phyloP scores from a whole-genome alignment of 92 coral and sea anemone species.

The Actinernus sp. region DNA sequence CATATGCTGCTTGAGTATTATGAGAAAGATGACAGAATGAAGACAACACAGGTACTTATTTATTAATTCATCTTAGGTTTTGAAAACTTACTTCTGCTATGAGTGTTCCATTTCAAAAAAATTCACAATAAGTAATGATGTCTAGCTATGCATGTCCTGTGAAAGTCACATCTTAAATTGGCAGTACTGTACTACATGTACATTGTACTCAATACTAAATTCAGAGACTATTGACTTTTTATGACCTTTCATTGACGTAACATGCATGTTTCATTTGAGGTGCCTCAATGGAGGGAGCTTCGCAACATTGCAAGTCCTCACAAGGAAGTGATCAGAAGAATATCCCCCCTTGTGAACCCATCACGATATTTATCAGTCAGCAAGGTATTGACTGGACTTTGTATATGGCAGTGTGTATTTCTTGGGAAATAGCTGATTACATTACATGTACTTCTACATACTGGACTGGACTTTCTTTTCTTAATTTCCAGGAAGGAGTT shows the following conservation, averaged over 20 bases:
- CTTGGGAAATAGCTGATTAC: not conserved
- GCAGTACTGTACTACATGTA: no score
- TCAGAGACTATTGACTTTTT: no score
- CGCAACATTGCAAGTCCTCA: slow-evolving; percentile 87
- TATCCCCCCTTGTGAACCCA: slow-evolving; percentile 77
- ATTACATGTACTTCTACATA: not conserved
- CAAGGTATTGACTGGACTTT: no score
- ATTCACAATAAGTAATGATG: no score
- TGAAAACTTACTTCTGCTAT: not conserved
- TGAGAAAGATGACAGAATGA: slow-evolving; percentile 98
- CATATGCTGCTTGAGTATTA: slow-evolving; percentile 98
- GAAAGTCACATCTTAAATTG: no score
- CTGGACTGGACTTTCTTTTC: not conserved
- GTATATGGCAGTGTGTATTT: no score
- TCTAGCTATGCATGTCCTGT: no score
- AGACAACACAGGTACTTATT: slow-evolving; percentile 95
- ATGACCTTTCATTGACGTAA: no score
- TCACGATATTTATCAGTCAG: slow-evolving; percentile 93
- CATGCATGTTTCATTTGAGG: slow-evolving; percentile 57
- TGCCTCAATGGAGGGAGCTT: slow-evolving; percentile 98
- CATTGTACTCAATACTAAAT: no score
- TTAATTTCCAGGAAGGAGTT: slow-evolving; percentile 81
- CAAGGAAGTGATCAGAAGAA: slow-evolving; percentile 87
- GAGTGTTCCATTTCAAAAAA: not conserved
- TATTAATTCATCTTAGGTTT: no score